phyloP scores from a whole-genome alignment of 2,113 vertebrate species.

The Colinus virginianus region DNA sequence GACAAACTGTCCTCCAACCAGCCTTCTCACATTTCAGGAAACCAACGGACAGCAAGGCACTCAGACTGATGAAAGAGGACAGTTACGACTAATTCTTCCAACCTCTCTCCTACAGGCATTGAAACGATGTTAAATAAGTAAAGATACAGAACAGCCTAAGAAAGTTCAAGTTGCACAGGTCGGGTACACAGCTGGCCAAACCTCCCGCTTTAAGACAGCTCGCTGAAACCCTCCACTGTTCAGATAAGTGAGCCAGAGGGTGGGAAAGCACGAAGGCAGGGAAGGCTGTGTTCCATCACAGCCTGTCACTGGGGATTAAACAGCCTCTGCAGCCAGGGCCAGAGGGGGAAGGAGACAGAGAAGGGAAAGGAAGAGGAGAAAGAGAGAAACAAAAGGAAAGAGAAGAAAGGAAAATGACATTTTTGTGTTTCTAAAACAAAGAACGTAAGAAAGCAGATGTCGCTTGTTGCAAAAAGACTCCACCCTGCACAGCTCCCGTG shows the following conservation, averaged over 20 bases:
- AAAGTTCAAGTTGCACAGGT: background rate
- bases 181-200: background rate
- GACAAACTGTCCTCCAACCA: background rate
- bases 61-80: background rate
- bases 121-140: accelerated
- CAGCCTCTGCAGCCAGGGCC: background rate
- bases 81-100: background rate
- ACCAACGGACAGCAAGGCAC: background rate
- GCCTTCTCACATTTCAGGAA: background rate
- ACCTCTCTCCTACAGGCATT: accelerated
- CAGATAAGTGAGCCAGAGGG: conserved; percentile 15
- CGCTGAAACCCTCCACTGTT: background rate
- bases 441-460: conserved; percentile 62
- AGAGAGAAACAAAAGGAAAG: background rate
- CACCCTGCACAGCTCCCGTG: conserved; percentile 72
- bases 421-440: conserved; percentile 69
- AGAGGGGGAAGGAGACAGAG: background rate
- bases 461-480: conserved; percentile 60
- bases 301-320: background rate
- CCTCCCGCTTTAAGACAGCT: background rate
- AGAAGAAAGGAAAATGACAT: background rate
- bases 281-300: conserved; percentile 59
- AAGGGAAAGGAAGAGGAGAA: background rate
- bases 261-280: conserved; percentile 23
- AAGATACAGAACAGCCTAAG: accelerated